Evolutionary conservation across 2,888 invertebrate species (phyloP).

Genomic region (Anoncus sp.): DNA sequence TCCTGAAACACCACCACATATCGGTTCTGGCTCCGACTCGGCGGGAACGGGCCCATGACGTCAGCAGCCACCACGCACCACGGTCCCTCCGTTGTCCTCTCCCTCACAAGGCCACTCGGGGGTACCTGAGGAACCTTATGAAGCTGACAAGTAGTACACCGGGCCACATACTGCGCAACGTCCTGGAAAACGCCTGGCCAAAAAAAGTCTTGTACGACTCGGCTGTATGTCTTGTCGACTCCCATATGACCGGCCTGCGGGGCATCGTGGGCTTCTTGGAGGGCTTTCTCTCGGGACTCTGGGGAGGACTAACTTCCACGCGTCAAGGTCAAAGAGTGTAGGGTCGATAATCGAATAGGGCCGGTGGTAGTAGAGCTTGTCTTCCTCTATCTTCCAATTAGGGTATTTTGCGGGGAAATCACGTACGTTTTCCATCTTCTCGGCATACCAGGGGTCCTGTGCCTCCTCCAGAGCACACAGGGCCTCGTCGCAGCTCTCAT

Average conservation of each 20-base stretch:
- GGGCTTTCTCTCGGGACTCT: too few species aligned
- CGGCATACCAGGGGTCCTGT: too few species aligned
- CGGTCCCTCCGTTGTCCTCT: slow-evolving; percentile 5
- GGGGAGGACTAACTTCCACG: too few species aligned
- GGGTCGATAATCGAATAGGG: slow-evolving; percentile 23
- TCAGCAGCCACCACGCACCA: slow-evolving; percentile 36
- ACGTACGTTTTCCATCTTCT: too few species aligned
- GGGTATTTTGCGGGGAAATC: slow-evolving; percentile 26
- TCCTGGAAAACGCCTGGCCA: slow-evolving; percentile 8
- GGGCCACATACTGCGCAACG: neutral
- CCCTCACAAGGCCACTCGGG: too few species aligned
- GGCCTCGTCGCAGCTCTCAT: neutral
- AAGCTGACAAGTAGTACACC: too few species aligned
- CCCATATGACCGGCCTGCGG: neutral
- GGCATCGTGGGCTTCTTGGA: neutral
- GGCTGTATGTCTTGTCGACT: too few species aligned
- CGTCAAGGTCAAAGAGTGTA: neutral
- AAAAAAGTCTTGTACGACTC: slow-evolving; percentile 1
- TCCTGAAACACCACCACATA: too few species aligned
- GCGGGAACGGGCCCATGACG: slow-evolving; percentile 64
- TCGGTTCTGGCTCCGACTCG: too few species aligned
- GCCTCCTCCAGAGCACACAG: neutral
- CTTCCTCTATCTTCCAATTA: slow-evolving; percentile 39
- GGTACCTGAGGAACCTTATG: too few species aligned
- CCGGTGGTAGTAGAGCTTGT: slow-evolving; percentile 6